phyloP scores from a whole-genome alignment of 2,888 invertebrate genomes.

The Penaeus monodon region DNA sequence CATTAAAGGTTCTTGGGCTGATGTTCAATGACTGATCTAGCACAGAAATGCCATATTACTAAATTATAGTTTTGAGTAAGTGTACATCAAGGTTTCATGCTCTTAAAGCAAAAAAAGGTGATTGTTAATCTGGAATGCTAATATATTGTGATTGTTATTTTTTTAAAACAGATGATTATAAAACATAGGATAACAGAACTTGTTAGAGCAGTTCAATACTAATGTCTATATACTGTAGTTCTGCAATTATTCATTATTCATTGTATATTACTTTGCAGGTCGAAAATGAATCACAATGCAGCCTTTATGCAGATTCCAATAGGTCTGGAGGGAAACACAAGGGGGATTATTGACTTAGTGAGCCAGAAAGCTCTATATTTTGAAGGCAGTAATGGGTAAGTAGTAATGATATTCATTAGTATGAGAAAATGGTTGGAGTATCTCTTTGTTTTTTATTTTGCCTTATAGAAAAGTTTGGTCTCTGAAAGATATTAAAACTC shows the following conservation, averaged over 20 bases:
- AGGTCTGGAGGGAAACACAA: conserved; percentile 86
- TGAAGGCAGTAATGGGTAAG: conserved; percentile 85
- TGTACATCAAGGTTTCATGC: no score
- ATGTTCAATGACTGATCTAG: no score
- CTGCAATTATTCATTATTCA: neutral
- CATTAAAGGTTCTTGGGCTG: no score
- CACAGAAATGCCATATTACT: no score
- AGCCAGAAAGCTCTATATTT: conserved; percentile 90
- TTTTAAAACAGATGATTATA: no score
- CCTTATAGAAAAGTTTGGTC: neutral
- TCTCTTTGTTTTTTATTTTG: neutral
- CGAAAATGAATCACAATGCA: conserved; percentile 94
- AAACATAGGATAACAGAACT: no score
- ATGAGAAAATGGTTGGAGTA: neutral
- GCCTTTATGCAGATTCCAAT: conserved; percentile 97
- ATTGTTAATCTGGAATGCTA: no score
- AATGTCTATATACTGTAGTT: neutral
- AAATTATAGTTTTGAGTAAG: no score
- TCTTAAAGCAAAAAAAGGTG: no score
- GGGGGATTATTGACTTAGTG: conserved; percentile 92
- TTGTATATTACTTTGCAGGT: conserved; percentile 71
- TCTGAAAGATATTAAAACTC: neutral
- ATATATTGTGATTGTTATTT: no score
- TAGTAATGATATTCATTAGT: neutral
- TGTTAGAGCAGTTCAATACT: no score